Evolutionary conservation across 1,140 invertebrate genomes (phyloP).

Genomic region (Chymomyza costata): DNA sequence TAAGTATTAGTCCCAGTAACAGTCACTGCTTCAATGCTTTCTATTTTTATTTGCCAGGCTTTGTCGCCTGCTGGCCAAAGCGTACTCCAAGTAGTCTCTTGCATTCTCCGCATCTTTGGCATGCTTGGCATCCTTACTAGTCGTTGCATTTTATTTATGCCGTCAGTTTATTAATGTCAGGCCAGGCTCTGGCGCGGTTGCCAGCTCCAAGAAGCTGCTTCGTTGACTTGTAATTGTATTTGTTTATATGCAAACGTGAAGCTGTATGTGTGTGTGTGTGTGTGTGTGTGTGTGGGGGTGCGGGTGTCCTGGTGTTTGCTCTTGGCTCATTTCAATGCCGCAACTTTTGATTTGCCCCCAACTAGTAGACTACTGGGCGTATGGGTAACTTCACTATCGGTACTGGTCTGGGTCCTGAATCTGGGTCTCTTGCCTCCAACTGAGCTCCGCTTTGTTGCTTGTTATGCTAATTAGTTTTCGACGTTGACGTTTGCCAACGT

Average conservation of each 20-base stretch:
- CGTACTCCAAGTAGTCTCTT: too few relatives aligned
- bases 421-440: constrained; percentile 21
- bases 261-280: constrained; percentile 23
- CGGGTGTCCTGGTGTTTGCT: background rate
- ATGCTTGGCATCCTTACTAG: background rate
- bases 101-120: background rate
- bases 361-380: background rate
- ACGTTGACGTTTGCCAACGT: constrained; percentile 69
- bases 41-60: constrained; percentile 26
- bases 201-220: constrained; percentile 9
- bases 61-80: constrained; percentile 27
- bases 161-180: constrained; percentile 69
- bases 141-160: constrained; percentile 66
- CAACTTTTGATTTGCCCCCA: constrained; percentile 54
- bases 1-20: too few relatives aligned
- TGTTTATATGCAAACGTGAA: too few relatives aligned
- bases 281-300: constrained; percentile 8
- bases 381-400: constrained; percentile 5
- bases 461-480: constrained; percentile 73
- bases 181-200: constrained; percentile 11
- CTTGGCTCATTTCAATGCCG: constrained; percentile 34
- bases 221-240: constrained; percentile 62
- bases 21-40: constrained; percentile 10
- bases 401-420: constrained; percentile 26
- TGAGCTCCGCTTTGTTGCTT: constrained; percentile 46